A percentile compares a stretch with the other conserved stretches of the same genome.
These are phyloP conservation scores for Lepidurus arcticus DNA, from an alignment of 1,140 invertebrate genomes.

Conservation along the genomic window DNA sequence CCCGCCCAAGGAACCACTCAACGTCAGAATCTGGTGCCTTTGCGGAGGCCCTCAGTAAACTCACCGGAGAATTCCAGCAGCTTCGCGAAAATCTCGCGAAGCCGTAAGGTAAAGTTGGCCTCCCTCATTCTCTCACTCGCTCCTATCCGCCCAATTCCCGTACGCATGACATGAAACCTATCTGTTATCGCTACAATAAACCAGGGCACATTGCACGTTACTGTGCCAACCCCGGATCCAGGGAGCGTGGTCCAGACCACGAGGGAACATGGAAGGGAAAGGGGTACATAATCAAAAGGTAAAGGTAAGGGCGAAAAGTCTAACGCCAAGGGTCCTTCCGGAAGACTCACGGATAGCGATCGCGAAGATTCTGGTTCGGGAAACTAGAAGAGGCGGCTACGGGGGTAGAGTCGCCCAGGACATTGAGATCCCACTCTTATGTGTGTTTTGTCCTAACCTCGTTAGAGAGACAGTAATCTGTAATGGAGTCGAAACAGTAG, in stretches of 20 bases:
- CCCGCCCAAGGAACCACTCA: too few relatives aligned
- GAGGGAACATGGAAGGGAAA: background rate
- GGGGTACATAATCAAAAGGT: too few relatives aligned
- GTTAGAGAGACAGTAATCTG: too few relatives aligned
- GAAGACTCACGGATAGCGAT: background rate
- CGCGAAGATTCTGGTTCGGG: background rate
- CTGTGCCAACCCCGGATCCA: background rate
- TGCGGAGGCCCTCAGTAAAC: background rate
- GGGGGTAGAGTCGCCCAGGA: background rate
- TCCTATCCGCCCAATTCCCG: background rate
- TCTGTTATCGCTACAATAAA: background rate
- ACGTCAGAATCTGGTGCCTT: too few relatives aligned
- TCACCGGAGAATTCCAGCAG: background rate
- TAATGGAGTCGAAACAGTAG: too few relatives aligned
- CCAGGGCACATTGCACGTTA: background rate
- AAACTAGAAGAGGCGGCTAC: background rate
- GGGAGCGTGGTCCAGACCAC: background rate
- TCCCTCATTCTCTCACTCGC: background rate
- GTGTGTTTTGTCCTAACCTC: background rate
- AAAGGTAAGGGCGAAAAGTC: background rate
- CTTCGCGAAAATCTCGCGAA: background rate
- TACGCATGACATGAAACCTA: background rate
- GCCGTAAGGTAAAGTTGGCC: background rate
- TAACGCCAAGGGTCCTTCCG: too few relatives aligned
- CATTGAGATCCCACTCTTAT: too few relatives aligned